These are phyloP conservation scores for Centropristis striata DNA, from an alignment of 2,113 vertebrate species.

Conservation along the genomic window DNA sequence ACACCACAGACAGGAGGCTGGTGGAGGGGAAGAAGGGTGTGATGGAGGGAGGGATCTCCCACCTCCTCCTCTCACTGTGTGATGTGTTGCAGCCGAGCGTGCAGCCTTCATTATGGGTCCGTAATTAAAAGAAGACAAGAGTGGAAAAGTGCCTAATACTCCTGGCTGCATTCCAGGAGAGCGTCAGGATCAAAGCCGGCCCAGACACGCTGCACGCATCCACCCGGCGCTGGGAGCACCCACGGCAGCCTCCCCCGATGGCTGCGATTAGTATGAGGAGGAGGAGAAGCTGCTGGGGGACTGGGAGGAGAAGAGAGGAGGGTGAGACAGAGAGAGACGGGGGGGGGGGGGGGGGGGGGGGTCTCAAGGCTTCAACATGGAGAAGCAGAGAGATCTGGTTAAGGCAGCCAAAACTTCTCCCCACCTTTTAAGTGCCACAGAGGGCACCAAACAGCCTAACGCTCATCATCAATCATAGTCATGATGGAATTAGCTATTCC, in stretches of 20 bases:
- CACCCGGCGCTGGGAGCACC: slow-evolving; percentile 5
- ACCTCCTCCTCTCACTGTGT: not conserved
- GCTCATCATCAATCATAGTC: no score
- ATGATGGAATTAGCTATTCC: no score
- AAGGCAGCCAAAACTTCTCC: no score
- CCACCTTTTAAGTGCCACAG: no score
- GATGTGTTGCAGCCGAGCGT: slow-evolving; percentile 41
- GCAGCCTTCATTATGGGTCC: slow-evolving; percentile 46
- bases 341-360: no score
- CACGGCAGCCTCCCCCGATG: not conserved
- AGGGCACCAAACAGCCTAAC: no score
- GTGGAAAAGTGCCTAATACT: slow-evolving; percentile 41
- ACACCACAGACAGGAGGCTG: not conserved
- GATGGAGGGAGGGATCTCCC: slow-evolving; percentile 9
- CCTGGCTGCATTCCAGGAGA: slow-evolving; percentile 33
- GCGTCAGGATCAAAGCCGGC: slow-evolving; percentile 45
- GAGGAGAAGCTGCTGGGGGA: not conserved
- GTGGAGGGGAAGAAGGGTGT: not conserved
- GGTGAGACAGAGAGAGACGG: not conserved
- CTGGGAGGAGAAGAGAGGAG: slow-evolving; percentile 22
- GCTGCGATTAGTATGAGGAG: slow-evolving; percentile 35
- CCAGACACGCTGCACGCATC: slow-evolving; percentile 16
- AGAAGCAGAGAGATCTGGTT: no score
- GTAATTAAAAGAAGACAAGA: slow-evolving; percentile 59
- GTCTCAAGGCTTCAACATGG: no score